Base-by-base conservation (phyloP, 2,113 vertebrate genomes). In the Ophthalmolycus amberensis region DNA sequence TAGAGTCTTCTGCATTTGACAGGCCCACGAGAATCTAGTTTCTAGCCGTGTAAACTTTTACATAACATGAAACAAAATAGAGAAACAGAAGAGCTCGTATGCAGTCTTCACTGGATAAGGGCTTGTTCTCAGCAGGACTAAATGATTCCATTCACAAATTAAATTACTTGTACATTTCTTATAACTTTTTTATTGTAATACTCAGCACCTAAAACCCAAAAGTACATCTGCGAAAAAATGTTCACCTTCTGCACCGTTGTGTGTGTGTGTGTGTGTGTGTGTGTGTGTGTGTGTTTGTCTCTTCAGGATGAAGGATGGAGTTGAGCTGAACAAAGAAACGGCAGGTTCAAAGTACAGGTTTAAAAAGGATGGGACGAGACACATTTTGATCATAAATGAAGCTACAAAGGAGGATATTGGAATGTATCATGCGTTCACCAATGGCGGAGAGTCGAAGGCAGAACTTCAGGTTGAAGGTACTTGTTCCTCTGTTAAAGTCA, bases 311-410 rank as follows among this genome's bases (percentile, higher is more conserved):
- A 99, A 98, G 83, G 96, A 98, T 1, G 98, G 96, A 0, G 96
- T 96, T 37, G 98, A 99, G 85, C 58, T 99, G 86, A 97, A 91
- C 0, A 94, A 94, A n/a, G 98, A 98, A 0, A 89, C 67, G 0
- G 89, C 92, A 9, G 92, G 91, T 65, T 96, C 96, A 3, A 97
- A 96, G 88, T 97, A 96, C 86, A 95, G 97, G 85, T 95, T 99
- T 84, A 99, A 98, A 92, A 99, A 98, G 79, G 97, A 97, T 0
- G 97, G 97, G 5, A 96, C 90, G 87, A 96, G 93, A 15, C 98
- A 99, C 65, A 88, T 94, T 32, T 93, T 99, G 87, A 95, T 98
- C 88, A 97, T 96, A 89, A 96, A 95, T 0, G 98, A 99, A 20
- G 96, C 96, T 16, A 83, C 77, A 9, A 90, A 83, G 80, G 96